Conservation (phyloP, 2,888 invertebrate genomes). For the Hypsopygia costalis region DNA sequence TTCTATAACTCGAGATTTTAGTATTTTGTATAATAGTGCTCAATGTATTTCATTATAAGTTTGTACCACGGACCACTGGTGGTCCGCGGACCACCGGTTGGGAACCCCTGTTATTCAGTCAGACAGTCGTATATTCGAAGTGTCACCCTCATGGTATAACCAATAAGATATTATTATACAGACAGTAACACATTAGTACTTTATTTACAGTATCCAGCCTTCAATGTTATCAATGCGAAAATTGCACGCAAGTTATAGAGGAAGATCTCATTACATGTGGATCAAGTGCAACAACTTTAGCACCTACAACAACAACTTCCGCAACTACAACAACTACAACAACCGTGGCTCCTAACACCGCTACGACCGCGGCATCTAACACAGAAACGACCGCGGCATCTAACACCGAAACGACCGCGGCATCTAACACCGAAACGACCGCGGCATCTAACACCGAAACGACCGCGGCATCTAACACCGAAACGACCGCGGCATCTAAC, state of each 20-base stretch:
- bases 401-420: not conserved
- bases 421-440: not conserved
- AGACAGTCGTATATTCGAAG: too few species aligned
- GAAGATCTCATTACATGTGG: conserved; percentile 26
- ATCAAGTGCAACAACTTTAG: conserved; percentile 9
- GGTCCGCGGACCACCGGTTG: too few species aligned
- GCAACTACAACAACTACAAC: conserved; percentile 9
- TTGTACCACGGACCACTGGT: too few species aligned
- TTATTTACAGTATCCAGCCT: conserved; percentile 28
- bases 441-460: not conserved
- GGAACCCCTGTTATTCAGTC: too few species aligned
- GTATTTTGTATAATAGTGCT: too few species aligned
- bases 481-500: not conserved
- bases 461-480: not conserved
- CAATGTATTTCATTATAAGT: too few species aligned
- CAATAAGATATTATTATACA: too few species aligned
- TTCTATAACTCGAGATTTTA: too few species aligned
- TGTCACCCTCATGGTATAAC: too few species aligned
- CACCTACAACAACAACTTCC: conserved; percentile 11
- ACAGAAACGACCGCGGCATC: not conserved
- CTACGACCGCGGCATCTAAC: conserved; percentile 3
- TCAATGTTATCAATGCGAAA: conserved; percentile 34
- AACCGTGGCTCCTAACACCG: not conserved
- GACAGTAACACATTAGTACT: too few species aligned
- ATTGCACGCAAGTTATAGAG: conserved; percentile 25